phyloP scores from a whole-genome alignment of 2,888 invertebrate genomes.

The Xestia rhomboidea region DNA sequence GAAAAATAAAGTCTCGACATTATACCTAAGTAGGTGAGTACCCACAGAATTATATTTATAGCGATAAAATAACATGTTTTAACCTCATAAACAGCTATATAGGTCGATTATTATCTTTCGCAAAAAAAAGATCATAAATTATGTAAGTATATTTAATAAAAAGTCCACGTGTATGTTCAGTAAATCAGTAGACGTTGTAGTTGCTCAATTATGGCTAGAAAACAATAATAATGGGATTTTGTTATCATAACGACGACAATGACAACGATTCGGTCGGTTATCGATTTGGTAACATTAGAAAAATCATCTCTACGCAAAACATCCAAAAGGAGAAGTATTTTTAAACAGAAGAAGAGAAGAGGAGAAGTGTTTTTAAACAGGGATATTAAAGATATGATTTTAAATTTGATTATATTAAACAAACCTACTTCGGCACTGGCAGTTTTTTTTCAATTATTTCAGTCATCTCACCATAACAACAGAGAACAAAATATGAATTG shows the following conservation, averaged over 20 bases:
- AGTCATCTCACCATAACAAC: neutral
- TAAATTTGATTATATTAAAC: neutral
- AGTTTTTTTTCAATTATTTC: neutral
- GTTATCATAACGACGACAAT: neutral
- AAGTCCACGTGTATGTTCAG: neutral
- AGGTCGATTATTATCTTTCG: conserved; percentile 11
- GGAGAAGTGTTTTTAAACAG: neutral
- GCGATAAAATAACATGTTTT: conserved; percentile 18
- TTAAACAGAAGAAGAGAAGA: too few relatives aligned
- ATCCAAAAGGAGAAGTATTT: neutral
- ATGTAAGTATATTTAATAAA: neutral
- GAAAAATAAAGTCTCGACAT: neutral
- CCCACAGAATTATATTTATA: too few relatives aligned
- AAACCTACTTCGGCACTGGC: neutral
- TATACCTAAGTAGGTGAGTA: neutral
- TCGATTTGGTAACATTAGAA: neutral
- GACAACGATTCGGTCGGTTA: neutral
- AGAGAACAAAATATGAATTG: neutral
- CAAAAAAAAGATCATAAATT: neutral
- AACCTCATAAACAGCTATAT: neutral
- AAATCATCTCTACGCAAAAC: neutral
- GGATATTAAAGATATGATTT: neutral
- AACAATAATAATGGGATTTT: neutral
- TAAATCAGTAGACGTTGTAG: neutral
- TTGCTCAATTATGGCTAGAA: conserved; percentile 10